phyloP scores from a whole-genome alignment of 2,797 vertebrate genomes.

The Gymnodraco acuticeps region DNA sequence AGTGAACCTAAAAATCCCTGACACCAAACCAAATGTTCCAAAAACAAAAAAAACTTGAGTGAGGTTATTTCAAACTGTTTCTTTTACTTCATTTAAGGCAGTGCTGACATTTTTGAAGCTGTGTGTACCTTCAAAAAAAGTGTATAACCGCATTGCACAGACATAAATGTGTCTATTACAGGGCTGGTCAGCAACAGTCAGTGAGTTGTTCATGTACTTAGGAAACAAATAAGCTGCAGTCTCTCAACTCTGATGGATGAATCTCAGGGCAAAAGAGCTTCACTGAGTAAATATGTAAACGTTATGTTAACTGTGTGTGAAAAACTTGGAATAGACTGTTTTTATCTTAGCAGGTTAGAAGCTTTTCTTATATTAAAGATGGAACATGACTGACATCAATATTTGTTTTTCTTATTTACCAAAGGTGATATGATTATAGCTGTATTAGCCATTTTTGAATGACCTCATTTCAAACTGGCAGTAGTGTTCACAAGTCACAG shows the following conservation, averaged over 20 bases:
- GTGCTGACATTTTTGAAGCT: not conserved
- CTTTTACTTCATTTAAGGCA: too few species aligned
- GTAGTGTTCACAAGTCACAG: too few species aligned
- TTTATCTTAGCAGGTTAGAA: too few species aligned
- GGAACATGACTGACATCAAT: not conserved
- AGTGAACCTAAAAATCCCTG: not conserved
- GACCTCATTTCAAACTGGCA: not conserved
- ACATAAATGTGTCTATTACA: not conserved
- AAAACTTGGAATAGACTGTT: not conserved
- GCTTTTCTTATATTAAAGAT: not conserved
- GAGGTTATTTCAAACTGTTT: not conserved
- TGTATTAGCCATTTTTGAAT: not conserved
- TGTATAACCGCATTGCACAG: not conserved
- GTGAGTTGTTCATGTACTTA: not conserved
- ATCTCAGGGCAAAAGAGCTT: not conserved
- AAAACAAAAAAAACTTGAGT: not conserved
- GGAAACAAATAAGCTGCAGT: slow-evolving; percentile 4
- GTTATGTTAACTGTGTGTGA: not conserved
- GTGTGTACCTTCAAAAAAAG: not conserved
- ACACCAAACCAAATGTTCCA: not conserved
- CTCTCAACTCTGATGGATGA: slow-evolving; percentile 13
- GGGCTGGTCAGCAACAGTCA: not conserved
- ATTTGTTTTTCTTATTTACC: not conserved
- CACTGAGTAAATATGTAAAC: not conserved
- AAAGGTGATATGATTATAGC: not conserved